These are phyloP conservation scores for Epinephelus cyanopodus DNA, from an alignment of 2,113 vertebrate genomes.

Conservation along the genomic window DNA sequence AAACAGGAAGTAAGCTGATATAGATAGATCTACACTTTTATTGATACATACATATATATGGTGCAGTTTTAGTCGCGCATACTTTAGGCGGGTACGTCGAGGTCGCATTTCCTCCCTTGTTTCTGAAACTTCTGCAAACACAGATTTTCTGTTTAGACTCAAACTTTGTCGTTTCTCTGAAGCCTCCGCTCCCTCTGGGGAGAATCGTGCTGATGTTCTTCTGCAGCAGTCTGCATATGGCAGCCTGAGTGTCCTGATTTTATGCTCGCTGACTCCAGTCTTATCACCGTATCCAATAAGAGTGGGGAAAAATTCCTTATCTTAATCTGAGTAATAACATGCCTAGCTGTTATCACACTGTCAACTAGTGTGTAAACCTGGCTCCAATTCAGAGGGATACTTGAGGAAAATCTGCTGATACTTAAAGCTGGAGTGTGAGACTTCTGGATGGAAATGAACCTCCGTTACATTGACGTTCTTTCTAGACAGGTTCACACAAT, in stretches of 20 bases:
- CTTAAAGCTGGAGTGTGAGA: no score
- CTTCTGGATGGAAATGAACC: no score
- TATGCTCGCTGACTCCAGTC: slow-evolving; percentile 62
- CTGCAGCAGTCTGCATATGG: slow-evolving; percentile 42
- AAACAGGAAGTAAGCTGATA: not conserved
- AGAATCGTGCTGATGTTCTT: slow-evolving; percentile 16
- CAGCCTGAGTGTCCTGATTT: slow-evolving; percentile 60
- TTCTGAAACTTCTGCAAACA: slow-evolving; percentile 15
- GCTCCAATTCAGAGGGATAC: slow-evolving; percentile 14
- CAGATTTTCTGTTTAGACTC: slow-evolving; percentile 34
- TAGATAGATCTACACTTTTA: not conserved
- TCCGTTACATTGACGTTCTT: no score
- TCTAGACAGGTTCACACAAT: no score
- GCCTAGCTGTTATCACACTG: slow-evolving; percentile 25
- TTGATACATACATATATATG: not conserved
- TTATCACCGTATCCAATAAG: slow-evolving; percentile 51
- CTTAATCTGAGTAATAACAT: slow-evolving; percentile 56
- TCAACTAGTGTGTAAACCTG: slow-evolving; percentile 38
- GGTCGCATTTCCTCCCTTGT: not conserved
- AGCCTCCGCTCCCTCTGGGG: slow-evolving; percentile 18
- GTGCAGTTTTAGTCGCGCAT: not conserved
- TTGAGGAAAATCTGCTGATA: slow-evolving; percentile 15
- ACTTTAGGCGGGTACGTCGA: not conserved
- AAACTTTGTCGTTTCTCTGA: slow-evolving; percentile 27
- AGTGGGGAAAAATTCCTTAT: slow-evolving; percentile 31